Percentiles rank a stretch among this genome's conserved stretches.
phyloP scores from a whole-genome alignment of 2,113 vertebrate genomes.

The Myanophis thanlyinensis region DNA sequence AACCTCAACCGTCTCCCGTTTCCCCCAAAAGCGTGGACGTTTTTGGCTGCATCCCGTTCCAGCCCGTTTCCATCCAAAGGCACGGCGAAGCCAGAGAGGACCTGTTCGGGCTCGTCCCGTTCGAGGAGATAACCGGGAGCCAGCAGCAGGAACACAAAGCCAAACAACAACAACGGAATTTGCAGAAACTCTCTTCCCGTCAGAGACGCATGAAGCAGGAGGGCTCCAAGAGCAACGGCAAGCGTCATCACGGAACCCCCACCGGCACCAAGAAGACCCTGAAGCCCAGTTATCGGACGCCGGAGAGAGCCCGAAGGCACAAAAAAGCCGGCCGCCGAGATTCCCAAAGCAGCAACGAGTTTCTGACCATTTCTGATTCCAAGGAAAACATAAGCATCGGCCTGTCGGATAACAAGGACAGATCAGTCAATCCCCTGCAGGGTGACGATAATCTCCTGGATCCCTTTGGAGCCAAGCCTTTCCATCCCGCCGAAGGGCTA shows the following conservation, averaged over 20 bases:
- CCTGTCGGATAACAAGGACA: slow-evolving; percentile 79
- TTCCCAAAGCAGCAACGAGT: slow-evolving; percentile 96
- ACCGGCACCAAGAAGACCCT: slow-evolving; percentile 76
- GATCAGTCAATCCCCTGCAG: slow-evolving; percentile 70
- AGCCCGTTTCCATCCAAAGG: slow-evolving; percentile 67
- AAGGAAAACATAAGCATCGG: slow-evolving; percentile 93
- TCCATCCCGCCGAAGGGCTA: slow-evolving; percentile 80
- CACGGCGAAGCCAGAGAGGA: slow-evolving; percentile 75
- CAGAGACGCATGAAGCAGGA: slow-evolving; percentile 92
- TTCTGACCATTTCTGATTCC: slow-evolving; percentile 89
- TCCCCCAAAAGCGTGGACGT: slow-evolving; percentile 78
- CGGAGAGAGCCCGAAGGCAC: slow-evolving; percentile 85
- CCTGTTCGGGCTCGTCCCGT: slow-evolving; percentile 78
- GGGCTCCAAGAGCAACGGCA: slow-evolving; percentile 76
- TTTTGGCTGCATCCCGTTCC: slow-evolving; percentile 90
- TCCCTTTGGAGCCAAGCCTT: slow-evolving; percentile 91
- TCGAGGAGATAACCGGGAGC: slow-evolving; percentile 77
- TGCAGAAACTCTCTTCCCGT: slow-evolving; percentile 88
- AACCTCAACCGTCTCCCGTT: slow-evolving; percentile 66
- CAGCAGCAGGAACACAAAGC: slow-evolving; percentile 83
- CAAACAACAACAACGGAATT: slow-evolving; percentile 86
- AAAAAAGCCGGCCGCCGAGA: slow-evolving; percentile 87
- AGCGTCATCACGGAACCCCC: slow-evolving; percentile 90
- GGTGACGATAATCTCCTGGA: slow-evolving; percentile 81
- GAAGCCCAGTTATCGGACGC: slow-evolving; percentile 89